Evolutionary conservation across 2,797 vertebrate species (phyloP).

Genomic region (Molossus alvarezi): DNA sequence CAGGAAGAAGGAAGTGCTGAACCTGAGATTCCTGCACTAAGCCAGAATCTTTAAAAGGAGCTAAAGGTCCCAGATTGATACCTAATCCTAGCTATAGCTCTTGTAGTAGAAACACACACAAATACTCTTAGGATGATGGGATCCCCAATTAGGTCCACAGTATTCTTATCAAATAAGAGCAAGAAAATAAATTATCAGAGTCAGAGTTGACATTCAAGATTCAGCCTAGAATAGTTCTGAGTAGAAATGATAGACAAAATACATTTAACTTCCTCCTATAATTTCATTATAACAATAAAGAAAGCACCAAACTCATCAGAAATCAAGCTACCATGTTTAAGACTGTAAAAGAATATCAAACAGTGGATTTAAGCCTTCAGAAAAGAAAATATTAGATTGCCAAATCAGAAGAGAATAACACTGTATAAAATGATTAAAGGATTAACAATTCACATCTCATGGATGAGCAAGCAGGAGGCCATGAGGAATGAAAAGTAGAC

Average conservation of each 20-base stretch:
- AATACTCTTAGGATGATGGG: background rate
- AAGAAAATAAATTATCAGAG: background rate
- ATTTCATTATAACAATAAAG: constrained; percentile 33
- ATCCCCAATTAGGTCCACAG: background rate
- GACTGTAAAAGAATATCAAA: background rate
- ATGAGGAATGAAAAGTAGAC: background rate
- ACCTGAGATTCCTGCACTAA: background rate
- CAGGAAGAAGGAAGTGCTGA: background rate
- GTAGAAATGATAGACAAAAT: constrained; percentile 33
- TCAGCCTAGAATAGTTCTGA: constrained; percentile 29
- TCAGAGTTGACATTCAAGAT: constrained; percentile 37
- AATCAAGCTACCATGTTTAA: background rate
- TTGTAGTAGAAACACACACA: constrained; percentile 10
- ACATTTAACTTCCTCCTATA: constrained; percentile 4
- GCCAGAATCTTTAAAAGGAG: background rate
- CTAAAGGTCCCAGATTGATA: background rate
- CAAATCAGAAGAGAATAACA: background rate
- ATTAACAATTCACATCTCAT: constrained; percentile 27
- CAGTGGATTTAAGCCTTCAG: background rate
- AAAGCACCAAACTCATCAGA: background rate
- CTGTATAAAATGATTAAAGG: background rate
- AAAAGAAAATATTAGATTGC: background rate
- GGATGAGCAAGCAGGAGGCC: background rate
- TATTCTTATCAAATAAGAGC: constrained; percentile 31
- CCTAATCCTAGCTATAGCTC: background rate